Evolutionary conservation across 2,888 invertebrate species (phyloP).

Genomic region (Ditylenchus weischeri): DNA sequence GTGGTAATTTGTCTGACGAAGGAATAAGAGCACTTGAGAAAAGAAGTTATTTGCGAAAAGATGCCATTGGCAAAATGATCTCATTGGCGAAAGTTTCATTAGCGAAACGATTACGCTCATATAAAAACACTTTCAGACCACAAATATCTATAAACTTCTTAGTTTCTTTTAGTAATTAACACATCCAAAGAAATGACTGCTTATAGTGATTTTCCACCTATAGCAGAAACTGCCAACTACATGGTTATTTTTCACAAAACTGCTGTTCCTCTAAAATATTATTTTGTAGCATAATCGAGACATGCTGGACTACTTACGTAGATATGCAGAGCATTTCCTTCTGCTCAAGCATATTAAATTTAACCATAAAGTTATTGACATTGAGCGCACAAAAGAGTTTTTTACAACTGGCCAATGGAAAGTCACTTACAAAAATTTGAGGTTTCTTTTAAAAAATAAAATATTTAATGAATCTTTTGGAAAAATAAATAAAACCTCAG

Average conservation of each 20-base stretch:
- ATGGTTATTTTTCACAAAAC: slow-evolving; percentile 38
- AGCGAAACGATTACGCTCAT: no score
- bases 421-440: slow-evolving; percentile 40
- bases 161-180: slow-evolving; percentile 51
- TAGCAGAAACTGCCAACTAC: slow-evolving; percentile 60
- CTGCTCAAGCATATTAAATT: slow-evolving; percentile 43
- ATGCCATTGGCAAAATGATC: no score
- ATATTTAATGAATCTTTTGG: background rate
- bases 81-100: no score
- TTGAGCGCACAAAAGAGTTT: slow-evolving; percentile 54
- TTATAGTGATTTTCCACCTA: slow-evolving; percentile 60
- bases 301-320: slow-evolving; percentile 42
- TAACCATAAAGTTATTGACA: slow-evolving; percentile 41
- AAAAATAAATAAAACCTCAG: slow-evolving; percentile 2
- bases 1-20: no score
- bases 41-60: no score
- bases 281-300: slow-evolving; percentile 22
- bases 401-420: slow-evolving; percentile 56
- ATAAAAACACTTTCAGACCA: no score
- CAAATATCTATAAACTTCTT: no score
- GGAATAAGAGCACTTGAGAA: no score
- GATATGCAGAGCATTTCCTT: slow-evolving; percentile 45
- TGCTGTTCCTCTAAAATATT: no score
- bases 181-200: slow-evolving; percentile 53
- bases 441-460: slow-evolving; percentile 14